These are phyloP conservation scores for Prochilodus magdalenae DNA, from an alignment of 2,113 vertebrate species.

Conservation along the genomic window DNA sequence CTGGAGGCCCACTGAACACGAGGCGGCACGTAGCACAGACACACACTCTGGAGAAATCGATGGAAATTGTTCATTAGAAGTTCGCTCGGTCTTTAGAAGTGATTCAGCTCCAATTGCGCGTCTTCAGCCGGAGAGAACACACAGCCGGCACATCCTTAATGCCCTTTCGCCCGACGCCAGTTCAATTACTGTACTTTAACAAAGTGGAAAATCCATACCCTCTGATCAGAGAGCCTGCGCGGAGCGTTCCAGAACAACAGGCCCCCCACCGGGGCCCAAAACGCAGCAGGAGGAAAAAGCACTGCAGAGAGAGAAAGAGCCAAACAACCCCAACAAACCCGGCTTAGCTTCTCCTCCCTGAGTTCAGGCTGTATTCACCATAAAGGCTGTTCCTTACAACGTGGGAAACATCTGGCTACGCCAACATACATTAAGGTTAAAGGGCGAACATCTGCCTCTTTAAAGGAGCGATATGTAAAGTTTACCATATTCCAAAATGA, in stretches of 20 bases:
- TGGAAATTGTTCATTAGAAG: constrained; percentile 27
- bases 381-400: too few species aligned
- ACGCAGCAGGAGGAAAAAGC: background rate
- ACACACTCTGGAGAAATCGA: constrained; percentile 28
- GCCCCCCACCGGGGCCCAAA: background rate
- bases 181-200: constrained; percentile 26
- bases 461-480: too few species aligned
- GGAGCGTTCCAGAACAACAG: constrained; percentile 19
- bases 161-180: constrained; percentile 5
- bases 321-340: background rate
- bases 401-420: too few species aligned
- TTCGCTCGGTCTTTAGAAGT: constrained; percentile 15
- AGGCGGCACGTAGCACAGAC: background rate
- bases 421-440: too few species aligned
- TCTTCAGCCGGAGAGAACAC: constrained; percentile 4
- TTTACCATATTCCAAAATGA: too few species aligned
- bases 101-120: constrained; percentile 20
- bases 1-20: background rate
- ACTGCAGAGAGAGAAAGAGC: background rate
- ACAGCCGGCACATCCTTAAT: background rate
- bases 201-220: constrained; percentile 36
- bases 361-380: too few species aligned
- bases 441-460: too few species aligned
- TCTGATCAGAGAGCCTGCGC: background rate
- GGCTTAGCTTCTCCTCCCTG: background rate